Percentiles rank a stretch among this genome's conserved stretches.
These are phyloP conservation scores for Drosophila barbarae DNA, from an alignment of 2,888 invertebrate species.

Conservation along the genomic window DNA sequence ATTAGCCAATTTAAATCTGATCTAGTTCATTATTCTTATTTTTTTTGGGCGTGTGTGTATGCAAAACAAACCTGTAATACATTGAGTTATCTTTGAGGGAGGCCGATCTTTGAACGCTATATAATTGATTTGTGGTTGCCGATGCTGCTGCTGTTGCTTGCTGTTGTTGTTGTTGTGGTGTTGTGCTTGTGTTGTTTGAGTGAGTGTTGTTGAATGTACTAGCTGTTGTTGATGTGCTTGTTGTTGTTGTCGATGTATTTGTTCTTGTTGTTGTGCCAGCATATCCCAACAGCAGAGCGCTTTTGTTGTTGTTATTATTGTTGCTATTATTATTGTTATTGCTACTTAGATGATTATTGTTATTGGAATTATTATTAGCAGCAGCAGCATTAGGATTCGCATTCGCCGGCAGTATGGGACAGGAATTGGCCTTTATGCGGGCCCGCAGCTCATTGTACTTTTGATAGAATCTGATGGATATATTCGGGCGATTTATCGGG, in stretches of 20 bases:
- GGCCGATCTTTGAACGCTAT: constrained; percentile 82
- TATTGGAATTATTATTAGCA: constrained; percentile 66
- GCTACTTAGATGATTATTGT: constrained; percentile 75
- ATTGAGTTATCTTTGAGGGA: constrained; percentile 82
- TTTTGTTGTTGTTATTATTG: constrained; percentile 62
- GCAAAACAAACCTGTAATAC: constrained; percentile 80
- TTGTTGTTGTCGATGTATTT: constrained; percentile 44
- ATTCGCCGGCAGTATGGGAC: constrained; percentile 85
- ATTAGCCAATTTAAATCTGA: constrained; percentile 15
- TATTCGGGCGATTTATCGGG: constrained; percentile 15
- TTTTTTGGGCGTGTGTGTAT: constrained; percentile 33
- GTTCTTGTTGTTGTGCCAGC: constrained; percentile 40
- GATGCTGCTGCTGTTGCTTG: constrained; percentile 71
- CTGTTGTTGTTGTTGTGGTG: constrained; percentile 47
- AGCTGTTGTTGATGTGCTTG: constrained; percentile 49
- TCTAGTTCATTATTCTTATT: constrained; percentile 15
- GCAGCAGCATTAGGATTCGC: constrained; percentile 33
- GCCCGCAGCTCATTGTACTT: constrained; percentile 92
- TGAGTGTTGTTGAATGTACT: constrained; percentile 54
- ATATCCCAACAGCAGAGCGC: constrained; percentile 57
- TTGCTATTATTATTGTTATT: constrained; percentile 62
- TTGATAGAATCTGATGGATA: constrained; percentile 88
- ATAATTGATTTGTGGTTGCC: constrained; percentile 80
- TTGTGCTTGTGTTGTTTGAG: constrained; percentile 61
- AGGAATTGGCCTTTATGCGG: constrained; percentile 92